Evolutionary conservation across 2,797 vertebrate species (phyloP).

Genomic region (Paguma larvata): DNA sequence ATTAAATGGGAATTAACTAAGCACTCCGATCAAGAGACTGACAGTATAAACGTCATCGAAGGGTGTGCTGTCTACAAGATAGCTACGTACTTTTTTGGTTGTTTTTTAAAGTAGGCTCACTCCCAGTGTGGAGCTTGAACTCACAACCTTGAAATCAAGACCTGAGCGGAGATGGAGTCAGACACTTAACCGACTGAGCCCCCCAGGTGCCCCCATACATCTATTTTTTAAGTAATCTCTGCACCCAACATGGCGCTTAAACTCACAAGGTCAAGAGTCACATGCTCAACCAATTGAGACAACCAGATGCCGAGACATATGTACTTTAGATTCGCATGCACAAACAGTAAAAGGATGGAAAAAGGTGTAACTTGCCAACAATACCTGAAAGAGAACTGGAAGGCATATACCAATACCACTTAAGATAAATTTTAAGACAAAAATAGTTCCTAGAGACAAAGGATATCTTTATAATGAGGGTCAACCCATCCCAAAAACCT

Average conservation of each 20-base stretch:
- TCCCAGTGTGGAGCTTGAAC: neutral
- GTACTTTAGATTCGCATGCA: neutral
- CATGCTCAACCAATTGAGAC: neutral
- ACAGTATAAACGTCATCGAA: neutral
- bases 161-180: neutral
- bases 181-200: neutral
- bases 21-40: neutral
- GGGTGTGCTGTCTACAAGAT: neutral
- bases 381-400: neutral
- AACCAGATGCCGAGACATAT: neutral
- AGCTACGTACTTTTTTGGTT: neutral
- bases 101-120: neutral
- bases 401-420: neutral
- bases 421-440: neutral
- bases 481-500: neutral
- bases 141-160: neutral
- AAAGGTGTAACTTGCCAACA: neutral
- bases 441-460: neutral
- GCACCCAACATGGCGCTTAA: neutral
- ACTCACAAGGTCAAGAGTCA: neutral
- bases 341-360: neutral
- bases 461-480: neutral
- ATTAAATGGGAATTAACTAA: neutral
- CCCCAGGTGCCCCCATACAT: neutral
- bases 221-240: no score